These are phyloP conservation scores for Hiodon alosoides DNA, from an alignment of 2,113 vertebrate genomes.

Conservation along the genomic window DNA sequence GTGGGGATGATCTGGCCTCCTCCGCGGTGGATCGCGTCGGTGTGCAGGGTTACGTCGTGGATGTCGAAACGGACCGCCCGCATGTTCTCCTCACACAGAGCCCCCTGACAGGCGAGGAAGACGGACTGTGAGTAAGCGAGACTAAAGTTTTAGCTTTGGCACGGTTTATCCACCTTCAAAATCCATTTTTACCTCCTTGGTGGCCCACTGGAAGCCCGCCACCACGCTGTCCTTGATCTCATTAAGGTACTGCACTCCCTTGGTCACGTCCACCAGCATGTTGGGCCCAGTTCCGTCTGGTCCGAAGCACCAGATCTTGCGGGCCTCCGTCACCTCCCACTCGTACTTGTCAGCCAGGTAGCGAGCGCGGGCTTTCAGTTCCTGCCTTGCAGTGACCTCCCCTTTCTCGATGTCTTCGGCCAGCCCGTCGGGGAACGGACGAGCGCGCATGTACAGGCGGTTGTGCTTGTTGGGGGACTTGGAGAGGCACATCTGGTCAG, in stretches of 20 bases:
- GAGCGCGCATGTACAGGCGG: slow-evolving; percentile 88
- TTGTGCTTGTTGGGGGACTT: slow-evolving; percentile 98
- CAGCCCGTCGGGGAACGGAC: slow-evolving; percentile 80
- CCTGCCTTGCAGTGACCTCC: slow-evolving; percentile 74
- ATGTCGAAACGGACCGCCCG: slow-evolving; percentile 80
- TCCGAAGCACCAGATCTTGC: slow-evolving; percentile 95
- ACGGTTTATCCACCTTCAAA: neutral
- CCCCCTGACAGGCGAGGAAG: slow-evolving; percentile 60
- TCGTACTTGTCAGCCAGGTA: slow-evolving; percentile 86
- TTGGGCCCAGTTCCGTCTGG: slow-evolving; percentile 90
- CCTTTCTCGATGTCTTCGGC: slow-evolving; percentile 92
- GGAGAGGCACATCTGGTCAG: slow-evolving; percentile 76
- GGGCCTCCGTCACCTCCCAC: slow-evolving; percentile 86
- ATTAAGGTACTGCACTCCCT: slow-evolving; percentile 96
- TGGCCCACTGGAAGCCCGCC: slow-evolving; percentile 94
- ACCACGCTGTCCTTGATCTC: slow-evolving; percentile 98
- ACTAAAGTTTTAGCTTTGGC: too few species aligned
- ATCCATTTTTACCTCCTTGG: slow-evolving; percentile 74
- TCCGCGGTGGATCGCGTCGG: slow-evolving; percentile 87
- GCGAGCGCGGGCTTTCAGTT: slow-evolving; percentile 81
- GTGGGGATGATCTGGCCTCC: slow-evolving; percentile 95
- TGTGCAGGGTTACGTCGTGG: slow-evolving; percentile 86
- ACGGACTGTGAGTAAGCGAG: neutral
- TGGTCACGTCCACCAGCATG: slow-evolving; percentile 86
- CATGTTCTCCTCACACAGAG: slow-evolving; percentile 94